Conservation (phyloP, 2,797 vertebrate genomes). For the Hirundo rustica region DNA sequence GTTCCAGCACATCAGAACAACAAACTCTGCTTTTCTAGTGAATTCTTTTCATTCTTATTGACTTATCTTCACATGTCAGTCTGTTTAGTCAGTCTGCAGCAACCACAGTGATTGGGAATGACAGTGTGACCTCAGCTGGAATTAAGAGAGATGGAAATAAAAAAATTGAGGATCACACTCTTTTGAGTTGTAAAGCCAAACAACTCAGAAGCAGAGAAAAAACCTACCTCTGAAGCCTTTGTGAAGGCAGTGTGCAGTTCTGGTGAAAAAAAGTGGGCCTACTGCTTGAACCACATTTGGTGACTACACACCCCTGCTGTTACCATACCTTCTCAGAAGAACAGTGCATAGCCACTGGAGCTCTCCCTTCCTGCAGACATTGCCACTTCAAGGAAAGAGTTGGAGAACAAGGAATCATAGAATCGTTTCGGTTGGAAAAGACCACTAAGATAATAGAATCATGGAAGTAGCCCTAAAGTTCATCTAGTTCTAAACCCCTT, state of each 20-base stretch:
- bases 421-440: background rate
- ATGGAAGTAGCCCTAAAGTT: background rate
- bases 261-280: background rate
- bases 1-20: background rate
- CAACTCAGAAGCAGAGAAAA: background rate
- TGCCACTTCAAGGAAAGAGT: background rate
- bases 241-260: background rate
- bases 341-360: background rate
- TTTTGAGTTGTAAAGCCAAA: background rate
- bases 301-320: accelerated
- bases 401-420: background rate
- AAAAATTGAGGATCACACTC: background rate
- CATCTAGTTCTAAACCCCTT: background rate
- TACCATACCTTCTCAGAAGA: background rate
- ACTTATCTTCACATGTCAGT: background rate
- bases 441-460: background rate
- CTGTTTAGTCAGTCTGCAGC: background rate
- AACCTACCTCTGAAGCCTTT: background rate
- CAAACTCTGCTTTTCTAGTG: background rate
- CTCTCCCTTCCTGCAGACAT: background rate
- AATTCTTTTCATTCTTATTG: background rate
- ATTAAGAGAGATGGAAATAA: background rate
- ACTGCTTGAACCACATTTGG: background rate
- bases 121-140: background rate
- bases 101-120: background rate